Evolutionary conservation across 1,140 invertebrate species (phyloP), one percentile per base, ranked within the genome.

Genomic region (Triops cancriformis): DNA sequence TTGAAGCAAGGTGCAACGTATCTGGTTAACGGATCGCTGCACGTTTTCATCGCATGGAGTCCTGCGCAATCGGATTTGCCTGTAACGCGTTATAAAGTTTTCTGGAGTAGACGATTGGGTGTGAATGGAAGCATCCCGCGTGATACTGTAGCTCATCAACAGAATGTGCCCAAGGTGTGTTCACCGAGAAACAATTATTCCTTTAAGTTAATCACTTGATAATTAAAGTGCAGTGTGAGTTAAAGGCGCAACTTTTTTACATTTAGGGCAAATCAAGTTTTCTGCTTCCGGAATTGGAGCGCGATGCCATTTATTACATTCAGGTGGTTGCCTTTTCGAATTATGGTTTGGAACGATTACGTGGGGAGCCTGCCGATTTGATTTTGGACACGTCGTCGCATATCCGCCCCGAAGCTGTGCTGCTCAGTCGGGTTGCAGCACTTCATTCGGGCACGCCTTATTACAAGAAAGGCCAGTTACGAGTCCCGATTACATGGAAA

Each of bases 311-410:
- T 82, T 91, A 91, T 81, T 91, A 91, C 80, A 84, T 91, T 23
- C 90, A 91, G 87, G 89, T 91, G 1, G 90, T 91, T 82, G 90
- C 89, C 7, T 86, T 91, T 28, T 87, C 88, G 28, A 85, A 90
- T 77, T 90, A 86, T 80, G 90, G 90, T 1, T 85, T 86, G 23
- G 86, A 88, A n/a, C 87, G 89, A 78, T 82, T 91, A 18, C 87
- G 89, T 73, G 90, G 90, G 45, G 88, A 89, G 73, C 91, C 91
- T 80, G 88, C 87, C 0, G 88, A 88, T 14, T 85, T 90, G 76
- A 86, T 91, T 37, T 87, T 89, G 78, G 91, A 91, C 81, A 91
- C 89, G 51, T 64, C 51, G 14, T 64, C 51, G 51, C 51, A 64
- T 64, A 64, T 64, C 51, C 51, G 51, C 51, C 51, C 51, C 23